Evolutionary conservation across 2,113 vertebrate genomes (phyloP).

Genomic region (Crypturellus undulatus): DNA sequence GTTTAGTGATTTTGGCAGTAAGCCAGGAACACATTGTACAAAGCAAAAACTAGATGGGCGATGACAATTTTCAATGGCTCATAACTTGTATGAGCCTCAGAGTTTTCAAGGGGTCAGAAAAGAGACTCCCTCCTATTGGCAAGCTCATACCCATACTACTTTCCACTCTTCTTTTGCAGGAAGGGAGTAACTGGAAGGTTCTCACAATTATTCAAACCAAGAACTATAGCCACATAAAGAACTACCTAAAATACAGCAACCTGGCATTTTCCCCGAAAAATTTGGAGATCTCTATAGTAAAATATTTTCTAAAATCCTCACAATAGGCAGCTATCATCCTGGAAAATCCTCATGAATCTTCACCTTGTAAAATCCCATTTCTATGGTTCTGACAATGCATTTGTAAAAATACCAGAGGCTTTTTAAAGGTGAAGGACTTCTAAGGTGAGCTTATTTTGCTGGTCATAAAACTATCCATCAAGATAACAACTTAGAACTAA

Average conservation of each 20-base stretch:
- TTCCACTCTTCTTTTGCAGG: background rate
- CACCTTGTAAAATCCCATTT: background rate
- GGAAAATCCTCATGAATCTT: background rate
- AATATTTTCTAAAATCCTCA: background rate
- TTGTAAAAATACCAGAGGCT: background rate
- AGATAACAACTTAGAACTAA: background rate
- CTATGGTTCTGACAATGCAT: background rate
- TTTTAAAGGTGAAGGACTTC: background rate
- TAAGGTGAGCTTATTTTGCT: background rate
- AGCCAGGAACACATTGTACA: conserved; percentile 65
- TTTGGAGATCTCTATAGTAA: background rate
- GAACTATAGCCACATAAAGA: background rate
- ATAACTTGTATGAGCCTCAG: conserved; percentile 9
- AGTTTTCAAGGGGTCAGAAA: background rate
- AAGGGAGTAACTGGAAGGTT: background rate
- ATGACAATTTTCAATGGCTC: conserved; percentile 54
- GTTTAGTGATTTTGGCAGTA: conserved; percentile 58
- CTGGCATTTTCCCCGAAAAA: background rate
- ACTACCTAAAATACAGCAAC: background rate
- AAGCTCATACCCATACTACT: background rate
- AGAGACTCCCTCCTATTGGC: background rate
- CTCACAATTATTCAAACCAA: background rate
- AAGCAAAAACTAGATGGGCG: conserved; percentile 38
- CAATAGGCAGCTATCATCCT: background rate
- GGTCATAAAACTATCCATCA: conserved; percentile 8